Evolutionary conservation across 2,888 invertebrate genomes (phyloP).

Genomic region (Drosophila seclusa): DNA sequence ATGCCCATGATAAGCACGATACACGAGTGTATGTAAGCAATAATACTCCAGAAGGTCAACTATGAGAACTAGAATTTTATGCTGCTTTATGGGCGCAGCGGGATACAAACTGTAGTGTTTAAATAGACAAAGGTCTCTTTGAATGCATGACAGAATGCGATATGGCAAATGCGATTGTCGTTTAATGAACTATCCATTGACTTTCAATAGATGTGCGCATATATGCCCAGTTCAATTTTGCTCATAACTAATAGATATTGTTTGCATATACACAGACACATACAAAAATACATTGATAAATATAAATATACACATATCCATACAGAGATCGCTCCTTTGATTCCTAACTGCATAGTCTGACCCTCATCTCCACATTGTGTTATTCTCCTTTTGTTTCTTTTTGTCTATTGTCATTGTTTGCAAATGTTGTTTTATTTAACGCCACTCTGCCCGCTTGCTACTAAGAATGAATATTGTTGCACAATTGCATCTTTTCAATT

Average conservation of each 20-base stretch:
- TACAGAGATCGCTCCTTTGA: neutral
- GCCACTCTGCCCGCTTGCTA: conserved; percentile 8
- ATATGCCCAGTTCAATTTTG: neutral
- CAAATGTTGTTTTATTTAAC: conserved; percentile 23
- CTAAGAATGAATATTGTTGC: neutral
- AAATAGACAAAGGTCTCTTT: conserved; percentile 35
- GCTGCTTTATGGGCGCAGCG: conserved; percentile 24
- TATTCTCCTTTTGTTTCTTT: conserved; percentile 20
- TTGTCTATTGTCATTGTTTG: conserved; percentile 23
- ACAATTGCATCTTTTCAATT: conserved; percentile 16
- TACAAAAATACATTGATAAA: neutral
- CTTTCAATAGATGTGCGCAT: conserved; percentile 29
- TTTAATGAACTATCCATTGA: conserved; percentile 65
- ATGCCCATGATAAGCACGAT: neutral
- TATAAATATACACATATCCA: neutral
- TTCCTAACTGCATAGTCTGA: conserved; percentile 2
- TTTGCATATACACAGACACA: conserved; percentile 7
- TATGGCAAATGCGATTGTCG: conserved; percentile 55
- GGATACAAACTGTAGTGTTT: conserved; percentile 26
- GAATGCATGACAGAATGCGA: conserved; percentile 35
- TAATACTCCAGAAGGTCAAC: neutral
- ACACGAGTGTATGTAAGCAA: neutral
- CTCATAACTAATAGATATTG: conserved; percentile 16
- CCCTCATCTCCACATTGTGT: conserved; percentile 39
- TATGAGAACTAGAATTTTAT: conserved; percentile 3